These are phyloP conservation scores for Lasiurus borealis DNA, from an alignment of 2,113 vertebrate species.

Conservation along the genomic window DNA sequence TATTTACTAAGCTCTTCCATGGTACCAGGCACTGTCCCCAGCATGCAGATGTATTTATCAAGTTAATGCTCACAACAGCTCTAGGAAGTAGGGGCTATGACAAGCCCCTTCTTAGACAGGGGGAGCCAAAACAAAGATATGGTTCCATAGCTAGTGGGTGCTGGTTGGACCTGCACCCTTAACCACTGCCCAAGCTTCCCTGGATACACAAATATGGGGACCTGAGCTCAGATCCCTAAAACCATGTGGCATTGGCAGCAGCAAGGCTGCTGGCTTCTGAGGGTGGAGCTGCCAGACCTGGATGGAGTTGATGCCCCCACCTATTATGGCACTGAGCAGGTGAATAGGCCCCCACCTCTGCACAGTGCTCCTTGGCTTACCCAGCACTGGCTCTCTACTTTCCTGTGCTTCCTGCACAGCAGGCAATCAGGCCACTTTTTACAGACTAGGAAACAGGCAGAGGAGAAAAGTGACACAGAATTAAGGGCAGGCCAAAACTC, in stretches of 20 bases:
- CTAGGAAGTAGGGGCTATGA: background rate
- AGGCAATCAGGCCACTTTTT: background rate
- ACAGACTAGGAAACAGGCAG: background rate
- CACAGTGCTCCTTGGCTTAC: too few species aligned
- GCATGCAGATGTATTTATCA: too few species aligned
- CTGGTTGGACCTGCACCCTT: background rate
- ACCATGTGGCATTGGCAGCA: accelerated
- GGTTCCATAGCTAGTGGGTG: background rate
- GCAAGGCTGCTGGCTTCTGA: background rate
- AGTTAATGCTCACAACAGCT: too few species aligned
- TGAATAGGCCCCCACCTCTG: accelerated
- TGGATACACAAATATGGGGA: background rate
- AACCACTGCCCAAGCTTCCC: too few species aligned
- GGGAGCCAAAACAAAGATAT: background rate
- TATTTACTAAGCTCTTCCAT: background rate
- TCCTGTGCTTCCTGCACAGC: too few species aligned
- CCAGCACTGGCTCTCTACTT: too few species aligned
- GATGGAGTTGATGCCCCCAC: too few species aligned
- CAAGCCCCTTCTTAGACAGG: background rate
- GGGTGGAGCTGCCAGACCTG: background rate
- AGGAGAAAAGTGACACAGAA: accelerated
- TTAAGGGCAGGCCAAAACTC: accelerated
- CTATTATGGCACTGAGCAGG: background rate
- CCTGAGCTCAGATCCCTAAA: background rate
- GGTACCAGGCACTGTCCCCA: background rate